phyloP scores from a whole-genome alignment of 2,797 vertebrate species.

The Sebastes vulpes region DNA sequence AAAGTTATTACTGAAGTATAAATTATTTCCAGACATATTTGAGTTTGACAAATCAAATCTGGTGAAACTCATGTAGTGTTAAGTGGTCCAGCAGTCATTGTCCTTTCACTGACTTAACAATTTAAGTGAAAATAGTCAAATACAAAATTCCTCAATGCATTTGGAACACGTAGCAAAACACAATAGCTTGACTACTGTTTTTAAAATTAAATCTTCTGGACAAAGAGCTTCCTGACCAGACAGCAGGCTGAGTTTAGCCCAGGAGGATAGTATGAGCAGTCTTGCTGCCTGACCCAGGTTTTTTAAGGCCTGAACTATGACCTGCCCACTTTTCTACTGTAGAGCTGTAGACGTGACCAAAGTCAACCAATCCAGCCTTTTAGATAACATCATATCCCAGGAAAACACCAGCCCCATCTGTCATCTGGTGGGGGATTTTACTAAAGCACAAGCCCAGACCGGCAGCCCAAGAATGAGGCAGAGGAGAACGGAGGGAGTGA shows the following conservation, averaged over 20 bases:
- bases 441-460: slow-evolving; percentile 34
- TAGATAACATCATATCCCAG: background rate
- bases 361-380: background rate
- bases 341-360: background rate
- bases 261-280: background rate
- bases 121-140: background rate
- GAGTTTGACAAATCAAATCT: background rate
- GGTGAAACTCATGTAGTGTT: background rate
- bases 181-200: background rate
- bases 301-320: background rate
- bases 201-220: background rate
- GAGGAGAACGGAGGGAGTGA: background rate
- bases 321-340: background rate
- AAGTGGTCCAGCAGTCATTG: background rate
- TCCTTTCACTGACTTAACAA: background rate
- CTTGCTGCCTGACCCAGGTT: background rate
- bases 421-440: slow-evolving; percentile 18
- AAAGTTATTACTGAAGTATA: background rate
- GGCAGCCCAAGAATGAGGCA: slow-evolving; percentile 1
- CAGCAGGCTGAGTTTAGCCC: background rate
- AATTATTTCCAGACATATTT: background rate
- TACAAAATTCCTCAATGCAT: background rate
- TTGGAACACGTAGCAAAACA: background rate
- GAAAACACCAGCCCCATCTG: slow-evolving; percentile 8
- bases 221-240: background rate